Base-by-base conservation (phyloP, 2,113 vertebrate species). In the Spea multiplicata region DNA sequence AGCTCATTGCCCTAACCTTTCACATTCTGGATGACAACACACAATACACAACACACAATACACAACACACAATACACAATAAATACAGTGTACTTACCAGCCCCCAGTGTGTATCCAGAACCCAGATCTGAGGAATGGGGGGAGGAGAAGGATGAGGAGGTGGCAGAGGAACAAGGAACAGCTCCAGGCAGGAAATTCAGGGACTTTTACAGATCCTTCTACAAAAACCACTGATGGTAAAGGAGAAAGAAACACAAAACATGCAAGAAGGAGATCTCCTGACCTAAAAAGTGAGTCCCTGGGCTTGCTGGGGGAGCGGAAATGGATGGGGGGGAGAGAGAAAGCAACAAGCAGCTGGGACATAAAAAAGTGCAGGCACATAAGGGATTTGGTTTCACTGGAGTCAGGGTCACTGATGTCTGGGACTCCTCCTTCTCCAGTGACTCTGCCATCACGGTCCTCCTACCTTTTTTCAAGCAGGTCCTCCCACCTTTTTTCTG, bases 291-390 rank as follows among this genome's bases (percentile, higher is more conserved):
- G 65, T 17, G 62, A 80, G 71, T 73, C 71, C 48, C 50, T 79
- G 77, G 14, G 72, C 4, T 74, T 62, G 55, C 44, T 49, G 53
- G 50, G 53, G 50, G 59, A 62, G 71, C 69, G 77, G 77, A 80
- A 80, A 73, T 67, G 77, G 67, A 47, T 66, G 50, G 53, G 70
- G 64, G 62, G 17, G 70, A 59, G 55, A n/a, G n/a, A 59, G 50
- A 71, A 62, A 69, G 61, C 8, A 7, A 14, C 47, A 52, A n/a
- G 3, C 10, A 71, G 77, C 77, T 69, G 57, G 48, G 64, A 57
- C 67, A 14, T 57, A 5, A 65, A 61, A 53, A 78, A 79, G 70
- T 66, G 70, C 77, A 79, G 70, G 69, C 77, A 79, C 77, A 73
- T 73, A 66, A 59, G 70, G 62, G 77, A 66, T 66, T 65, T 9